Conservation (phyloP, 1,140 invertebrate species). For the Megalonaias nervosa region DNA sequence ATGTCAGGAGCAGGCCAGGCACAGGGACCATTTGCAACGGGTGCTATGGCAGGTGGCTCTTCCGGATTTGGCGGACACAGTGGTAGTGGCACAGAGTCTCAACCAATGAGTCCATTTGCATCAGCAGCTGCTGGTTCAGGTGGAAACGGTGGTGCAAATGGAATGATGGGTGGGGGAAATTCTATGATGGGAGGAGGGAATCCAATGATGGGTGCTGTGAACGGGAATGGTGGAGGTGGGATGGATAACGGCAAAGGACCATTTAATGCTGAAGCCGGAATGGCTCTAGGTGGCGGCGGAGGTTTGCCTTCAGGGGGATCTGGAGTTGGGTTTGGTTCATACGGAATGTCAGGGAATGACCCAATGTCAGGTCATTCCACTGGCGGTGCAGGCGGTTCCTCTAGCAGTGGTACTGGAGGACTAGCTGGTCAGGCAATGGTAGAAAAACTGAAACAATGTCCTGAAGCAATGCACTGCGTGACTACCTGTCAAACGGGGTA, state of each 20-base stretch:
- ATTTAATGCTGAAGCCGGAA: neutral
- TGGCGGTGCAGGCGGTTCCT: too few species aligned
- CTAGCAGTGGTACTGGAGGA: neutral
- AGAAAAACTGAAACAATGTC: slow-evolving; percentile 11
- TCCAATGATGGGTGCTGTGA: neutral
- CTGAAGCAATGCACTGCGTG: slow-evolving; percentile 17
- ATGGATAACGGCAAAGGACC: neutral
- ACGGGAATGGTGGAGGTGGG: neutral
- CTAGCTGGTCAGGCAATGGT: slow-evolving; percentile 1
- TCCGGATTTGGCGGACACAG: slow-evolving; percentile 23
- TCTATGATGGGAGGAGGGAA: neutral
- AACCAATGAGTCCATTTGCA: slow-evolving; percentile 10
- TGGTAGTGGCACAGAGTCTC: slow-evolving; percentile 11
- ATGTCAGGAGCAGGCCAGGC: neutral
- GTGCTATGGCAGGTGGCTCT: neutral
- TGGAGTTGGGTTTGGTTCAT: neutral
- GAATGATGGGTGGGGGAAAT: neutral
- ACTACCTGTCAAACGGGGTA: slow-evolving; percentile 12
- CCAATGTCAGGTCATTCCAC: too few species aligned
- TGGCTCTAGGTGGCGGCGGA: neutral
- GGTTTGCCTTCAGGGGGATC: neutral
- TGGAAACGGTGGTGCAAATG: neutral
- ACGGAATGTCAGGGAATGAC: too few species aligned
- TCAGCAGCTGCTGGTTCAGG: neutral
- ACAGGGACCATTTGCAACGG: slow-evolving; percentile 16